phyloP scores from a whole-genome alignment of 2,888 invertebrate species.

The Machimus atricapillus region DNA sequence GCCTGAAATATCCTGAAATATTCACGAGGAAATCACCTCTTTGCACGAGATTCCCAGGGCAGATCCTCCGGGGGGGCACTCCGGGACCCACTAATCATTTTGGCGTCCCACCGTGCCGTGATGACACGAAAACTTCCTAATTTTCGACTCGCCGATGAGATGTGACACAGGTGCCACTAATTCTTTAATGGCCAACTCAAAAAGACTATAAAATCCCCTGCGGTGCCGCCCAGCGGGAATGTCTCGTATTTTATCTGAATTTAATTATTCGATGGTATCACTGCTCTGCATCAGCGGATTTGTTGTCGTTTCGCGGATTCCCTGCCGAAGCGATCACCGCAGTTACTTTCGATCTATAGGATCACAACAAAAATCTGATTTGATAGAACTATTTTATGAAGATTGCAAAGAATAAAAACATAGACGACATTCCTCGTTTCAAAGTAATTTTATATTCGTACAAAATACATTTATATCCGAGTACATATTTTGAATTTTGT shows the following conservation, averaged over 20 bases:
- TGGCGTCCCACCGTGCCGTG: background rate
- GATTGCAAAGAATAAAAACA: background rate
- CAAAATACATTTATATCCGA: no score
- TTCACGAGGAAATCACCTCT: background rate
- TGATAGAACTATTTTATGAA: background rate
- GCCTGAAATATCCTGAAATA: constrained; percentile 13
- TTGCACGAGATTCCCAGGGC: background rate
- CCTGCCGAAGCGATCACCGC: background rate
- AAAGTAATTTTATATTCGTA: no score
- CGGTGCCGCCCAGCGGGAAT: background rate
- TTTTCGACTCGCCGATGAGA: constrained; percentile 20
- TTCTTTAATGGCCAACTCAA: constrained; percentile 24
- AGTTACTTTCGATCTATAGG: background rate
- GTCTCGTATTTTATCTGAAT: constrained; percentile 28
- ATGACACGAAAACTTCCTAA: constrained; percentile 28
- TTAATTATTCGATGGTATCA: background rate
- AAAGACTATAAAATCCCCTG: background rate
- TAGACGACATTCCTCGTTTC: no score
- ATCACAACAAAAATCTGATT: background rate
- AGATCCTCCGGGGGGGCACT: background rate
- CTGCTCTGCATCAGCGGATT: background rate
- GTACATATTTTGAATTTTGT: no score
- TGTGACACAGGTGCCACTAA: constrained; percentile 38
- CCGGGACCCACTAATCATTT: background rate
- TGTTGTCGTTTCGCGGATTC: background rate